Evolutionary conservation across 2,888 invertebrate genomes (phyloP).

Genomic region (Cerastis rubricosa): DNA sequence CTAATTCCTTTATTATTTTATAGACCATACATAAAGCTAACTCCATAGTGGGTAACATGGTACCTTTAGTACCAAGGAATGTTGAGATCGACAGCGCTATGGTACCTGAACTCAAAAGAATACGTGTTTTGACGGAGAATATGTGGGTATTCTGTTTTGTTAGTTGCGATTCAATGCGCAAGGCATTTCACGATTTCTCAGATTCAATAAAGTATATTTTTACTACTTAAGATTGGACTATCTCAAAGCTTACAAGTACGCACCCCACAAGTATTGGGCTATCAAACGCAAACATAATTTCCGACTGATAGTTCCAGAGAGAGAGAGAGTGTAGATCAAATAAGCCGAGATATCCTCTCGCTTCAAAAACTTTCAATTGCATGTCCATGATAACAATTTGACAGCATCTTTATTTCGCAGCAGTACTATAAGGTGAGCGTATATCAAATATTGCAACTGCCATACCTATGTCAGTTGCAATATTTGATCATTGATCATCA

Average conservation of each 20-base stretch:
- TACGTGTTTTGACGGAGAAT: conserved; percentile 69
- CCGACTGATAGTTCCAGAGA: too few relatives aligned
- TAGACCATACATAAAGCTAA: conserved; percentile 83
- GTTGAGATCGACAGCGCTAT: conserved; percentile 73
- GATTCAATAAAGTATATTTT: background rate
- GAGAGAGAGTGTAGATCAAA: too few relatives aligned
- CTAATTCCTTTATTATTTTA: conserved; percentile 23
- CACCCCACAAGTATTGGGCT: too few relatives aligned
- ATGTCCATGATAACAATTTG: background rate
- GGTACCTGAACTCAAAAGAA: conserved; percentile 72
- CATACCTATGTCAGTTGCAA: too few relatives aligned
- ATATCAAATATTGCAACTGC: background rate
- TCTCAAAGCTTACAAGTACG: too few relatives aligned
- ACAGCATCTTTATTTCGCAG: background rate
- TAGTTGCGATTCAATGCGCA: too few relatives aligned
- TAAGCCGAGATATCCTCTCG: background rate
- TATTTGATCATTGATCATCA: too few relatives aligned
- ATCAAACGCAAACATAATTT: too few relatives aligned
- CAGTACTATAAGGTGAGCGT: background rate
- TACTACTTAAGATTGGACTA: too few relatives aligned
- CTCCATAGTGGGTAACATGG: conserved; percentile 77
- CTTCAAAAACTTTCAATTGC: background rate
- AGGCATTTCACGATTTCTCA: too few relatives aligned
- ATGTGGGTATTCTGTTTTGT: conserved; percentile 70
- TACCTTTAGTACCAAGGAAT: conserved; percentile 80